These are phyloP conservation scores for Drosophila burlai DNA, from an alignment of 1,140 invertebrate genomes.

Conservation along the genomic window DNA sequence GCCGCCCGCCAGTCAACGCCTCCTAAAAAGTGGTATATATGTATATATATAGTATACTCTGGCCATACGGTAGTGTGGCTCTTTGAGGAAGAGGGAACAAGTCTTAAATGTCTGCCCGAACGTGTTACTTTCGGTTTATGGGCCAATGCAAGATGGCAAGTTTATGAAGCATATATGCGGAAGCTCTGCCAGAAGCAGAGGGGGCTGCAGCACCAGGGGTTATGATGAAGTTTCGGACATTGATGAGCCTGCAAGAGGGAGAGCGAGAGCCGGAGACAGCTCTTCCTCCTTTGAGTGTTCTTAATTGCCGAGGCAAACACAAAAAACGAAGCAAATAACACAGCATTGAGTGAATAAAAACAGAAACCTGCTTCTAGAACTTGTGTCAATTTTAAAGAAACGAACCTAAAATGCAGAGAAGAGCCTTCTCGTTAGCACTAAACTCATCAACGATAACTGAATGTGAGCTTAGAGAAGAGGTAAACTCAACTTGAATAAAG, in stretches of 20 bases:
- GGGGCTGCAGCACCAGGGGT: constrained; percentile 16
- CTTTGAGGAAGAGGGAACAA: constrained; percentile 34
- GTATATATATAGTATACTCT: constrained; percentile 8
- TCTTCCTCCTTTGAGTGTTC: constrained; percentile 49
- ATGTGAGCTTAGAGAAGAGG: neutral
- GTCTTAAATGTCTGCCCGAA: constrained; percentile 52
- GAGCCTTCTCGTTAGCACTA: neutral
- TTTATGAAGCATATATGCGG: constrained; percentile 67
- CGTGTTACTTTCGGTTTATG: constrained; percentile 75
- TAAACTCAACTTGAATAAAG: neutral
- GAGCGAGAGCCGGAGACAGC: constrained; percentile 25
- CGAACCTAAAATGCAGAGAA: constrained; percentile 1
- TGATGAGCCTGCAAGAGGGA: constrained; percentile 43
- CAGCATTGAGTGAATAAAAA: constrained; percentile 6
- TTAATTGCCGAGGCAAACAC: constrained; percentile 66
- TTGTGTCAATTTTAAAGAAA: constrained; percentile 10
- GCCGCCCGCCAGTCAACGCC: constrained; percentile 50
- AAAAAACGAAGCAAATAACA: constrained; percentile 29
- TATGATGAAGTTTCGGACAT: constrained; percentile 53
- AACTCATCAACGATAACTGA: constrained; percentile 3
- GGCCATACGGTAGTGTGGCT: constrained; percentile 17
- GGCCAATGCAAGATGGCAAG: constrained; percentile 75
- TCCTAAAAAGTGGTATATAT: constrained; percentile 40
- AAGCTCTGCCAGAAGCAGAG: constrained; percentile 4
- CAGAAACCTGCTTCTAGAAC: constrained; percentile 5